phyloP scores from a whole-genome alignment of 2,113 vertebrate species.

The Etheostoma cragini region DNA sequence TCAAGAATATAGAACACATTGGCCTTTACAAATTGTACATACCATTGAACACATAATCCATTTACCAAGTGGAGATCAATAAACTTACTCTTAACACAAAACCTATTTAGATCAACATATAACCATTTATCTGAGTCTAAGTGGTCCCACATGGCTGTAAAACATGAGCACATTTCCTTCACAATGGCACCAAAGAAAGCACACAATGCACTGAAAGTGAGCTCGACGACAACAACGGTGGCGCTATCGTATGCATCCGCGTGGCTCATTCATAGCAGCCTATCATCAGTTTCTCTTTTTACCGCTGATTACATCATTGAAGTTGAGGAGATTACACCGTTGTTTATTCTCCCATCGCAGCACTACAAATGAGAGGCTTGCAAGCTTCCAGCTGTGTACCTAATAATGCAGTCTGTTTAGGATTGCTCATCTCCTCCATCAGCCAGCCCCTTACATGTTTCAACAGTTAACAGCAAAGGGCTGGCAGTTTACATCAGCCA shows the following conservation, averaged over 20 bases:
- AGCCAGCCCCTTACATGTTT: constrained; percentile 67
- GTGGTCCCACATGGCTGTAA: not conserved
- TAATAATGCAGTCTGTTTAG: constrained; percentile 75
- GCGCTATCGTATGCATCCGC: constrained; percentile 50
- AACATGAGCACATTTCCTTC: constrained; percentile 11
- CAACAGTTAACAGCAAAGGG: constrained; percentile 62
- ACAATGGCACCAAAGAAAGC: constrained; percentile 34
- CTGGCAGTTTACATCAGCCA: constrained; percentile 63
- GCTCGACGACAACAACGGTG: constrained; percentile 26
- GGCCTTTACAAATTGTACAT: not conserved
- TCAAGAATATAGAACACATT: constrained; percentile 1
- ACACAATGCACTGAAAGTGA: not conserved
- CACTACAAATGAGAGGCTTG: constrained; percentile 72
- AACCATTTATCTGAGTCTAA: constrained; percentile 25
- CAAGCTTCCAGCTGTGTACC: constrained; percentile 75
- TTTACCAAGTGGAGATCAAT: constrained; percentile 49
- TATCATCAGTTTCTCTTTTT: constrained; percentile 61
- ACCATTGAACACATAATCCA: constrained; percentile 26
- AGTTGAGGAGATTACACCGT: constrained; percentile 70
- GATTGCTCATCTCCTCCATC: constrained; percentile 69
- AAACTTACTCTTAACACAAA: constrained; percentile 18
- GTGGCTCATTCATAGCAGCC: constrained; percentile 44
- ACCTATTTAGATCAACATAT: constrained; percentile 35
- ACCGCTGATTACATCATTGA: constrained; percentile 78
- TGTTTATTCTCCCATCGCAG: constrained; percentile 68